Evolutionary conservation across 2,113 vertebrate genomes (phyloP).

Genomic region (Malurus elegans): DNA sequence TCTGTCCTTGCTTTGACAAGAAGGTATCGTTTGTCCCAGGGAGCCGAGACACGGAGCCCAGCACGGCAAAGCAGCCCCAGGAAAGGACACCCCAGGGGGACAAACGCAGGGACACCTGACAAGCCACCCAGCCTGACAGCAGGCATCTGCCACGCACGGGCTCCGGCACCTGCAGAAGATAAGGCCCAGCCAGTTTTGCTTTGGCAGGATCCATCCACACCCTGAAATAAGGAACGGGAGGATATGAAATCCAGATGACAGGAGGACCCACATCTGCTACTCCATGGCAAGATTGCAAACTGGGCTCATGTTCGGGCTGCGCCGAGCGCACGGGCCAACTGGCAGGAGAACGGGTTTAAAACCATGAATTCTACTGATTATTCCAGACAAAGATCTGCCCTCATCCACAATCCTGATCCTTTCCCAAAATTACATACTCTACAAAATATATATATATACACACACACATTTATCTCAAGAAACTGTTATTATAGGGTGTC

Average conservation of each 20-base stretch:
- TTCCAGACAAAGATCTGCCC: background rate
- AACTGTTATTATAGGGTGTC: background rate
- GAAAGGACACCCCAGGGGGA: background rate
- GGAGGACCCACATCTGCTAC: background rate
- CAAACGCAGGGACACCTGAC: background rate
- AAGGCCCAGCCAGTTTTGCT: background rate
- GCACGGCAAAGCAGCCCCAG: background rate
- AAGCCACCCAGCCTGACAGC: background rate
- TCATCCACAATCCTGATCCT: background rate
- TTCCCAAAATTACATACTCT: background rate
- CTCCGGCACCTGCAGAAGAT: background rate
- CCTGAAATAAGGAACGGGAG: background rate
- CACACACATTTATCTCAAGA: background rate
- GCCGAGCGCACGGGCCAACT: background rate
- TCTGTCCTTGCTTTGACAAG: background rate
- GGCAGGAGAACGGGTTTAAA: background rate
- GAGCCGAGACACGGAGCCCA: background rate
- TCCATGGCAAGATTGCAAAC: background rate
- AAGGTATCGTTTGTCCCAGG: background rate
- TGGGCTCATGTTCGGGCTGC: background rate
- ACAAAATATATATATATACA: background rate
- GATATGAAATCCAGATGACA: conserved; percentile 35
- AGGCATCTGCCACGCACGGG: background rate
- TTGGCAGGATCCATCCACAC: conserved; percentile 25
- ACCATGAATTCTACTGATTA: background rate